Base-by-base conservation (phyloP, 2,113 vertebrate genomes). In the Caranx ignobilis region DNA sequence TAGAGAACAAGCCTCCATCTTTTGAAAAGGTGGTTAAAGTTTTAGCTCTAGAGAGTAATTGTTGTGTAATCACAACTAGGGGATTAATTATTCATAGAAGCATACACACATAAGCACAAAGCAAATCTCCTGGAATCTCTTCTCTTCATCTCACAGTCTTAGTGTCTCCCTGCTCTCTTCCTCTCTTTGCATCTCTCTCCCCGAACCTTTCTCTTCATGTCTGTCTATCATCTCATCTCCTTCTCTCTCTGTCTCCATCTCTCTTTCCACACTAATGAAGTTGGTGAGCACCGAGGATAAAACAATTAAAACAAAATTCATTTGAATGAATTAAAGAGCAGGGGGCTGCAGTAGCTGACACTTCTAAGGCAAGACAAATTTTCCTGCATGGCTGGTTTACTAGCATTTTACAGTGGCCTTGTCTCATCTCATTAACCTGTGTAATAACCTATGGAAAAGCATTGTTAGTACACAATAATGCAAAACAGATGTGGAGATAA, bases 261-360 rank as follows among this genome's bases (percentile, higher is more conserved):
- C 66, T 47, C 67, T 79, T 73, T 78, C 76, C 77, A 75, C 69
- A 57, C 86, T 91, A 91, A 92, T 91, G 80, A 86, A 88, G 90
- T 91, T 87, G 81, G 85, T 77, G 89, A 89, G 83, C 81, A 63
- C 78, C 11, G 50, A 84, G 84, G 86, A 91, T 89, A 68, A 91
- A 93, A 91, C 89, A 91, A 91, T 90, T 88, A 93, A 90, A 93
- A 82, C 74, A 61, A 93, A 90, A 90, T 87, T 88, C 78, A 91
- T 88, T 91, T 88, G 86, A 88, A 91, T 89, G 87, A 90, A 91
- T 93, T 89, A 88, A 91, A 86, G 90, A 83, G 82, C 70, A 75
- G 80, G 73, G 73, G 87, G 78, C 87, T 69, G 87, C 80, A 57
- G 84, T 60, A 45, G 77, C 82, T 81, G 85, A 82, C 80, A 84